phyloP scores from a whole-genome alignment of 2,113 vertebrate genomes.

The Pachyramphus minor region DNA sequence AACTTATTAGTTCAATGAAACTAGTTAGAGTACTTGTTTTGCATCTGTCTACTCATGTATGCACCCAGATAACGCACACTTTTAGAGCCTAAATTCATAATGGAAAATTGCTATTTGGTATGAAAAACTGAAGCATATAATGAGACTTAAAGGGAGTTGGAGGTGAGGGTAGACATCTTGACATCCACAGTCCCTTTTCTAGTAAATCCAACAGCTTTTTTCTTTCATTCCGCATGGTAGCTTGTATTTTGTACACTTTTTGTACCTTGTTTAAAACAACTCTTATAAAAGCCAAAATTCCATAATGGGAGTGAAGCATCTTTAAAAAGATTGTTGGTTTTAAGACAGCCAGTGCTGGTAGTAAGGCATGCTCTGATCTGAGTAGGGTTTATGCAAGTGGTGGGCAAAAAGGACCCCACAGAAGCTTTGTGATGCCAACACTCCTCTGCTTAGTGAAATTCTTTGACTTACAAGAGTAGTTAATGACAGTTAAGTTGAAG shows the following conservation, averaged over 20 bases:
- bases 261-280: not conserved
- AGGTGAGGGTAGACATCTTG: not conserved
- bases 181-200: not conserved
- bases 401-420: no score
- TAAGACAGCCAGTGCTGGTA: not conserved
- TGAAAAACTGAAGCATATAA: not conserved
- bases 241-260: not conserved
- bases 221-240: not conserved
- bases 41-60: not conserved
- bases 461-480: not conserved
- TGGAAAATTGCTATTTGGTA: not conserved
- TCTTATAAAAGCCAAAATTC: not conserved
- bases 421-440: not conserved
- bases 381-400: rapidly evolving
- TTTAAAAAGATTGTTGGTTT: not conserved
- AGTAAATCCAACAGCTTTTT: not conserved
- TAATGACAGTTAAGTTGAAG: not conserved
- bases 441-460: not conserved
- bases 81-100: not conserved
- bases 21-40: not conserved
- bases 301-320: not conserved
- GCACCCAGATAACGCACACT: not conserved
- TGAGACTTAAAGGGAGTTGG: not conserved
- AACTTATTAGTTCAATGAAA: not conserved
- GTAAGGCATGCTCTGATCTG: rapidly evolving